phyloP scores from a whole-genome alignment of 2,888 invertebrate species.

The Sinelater perroti region DNA sequence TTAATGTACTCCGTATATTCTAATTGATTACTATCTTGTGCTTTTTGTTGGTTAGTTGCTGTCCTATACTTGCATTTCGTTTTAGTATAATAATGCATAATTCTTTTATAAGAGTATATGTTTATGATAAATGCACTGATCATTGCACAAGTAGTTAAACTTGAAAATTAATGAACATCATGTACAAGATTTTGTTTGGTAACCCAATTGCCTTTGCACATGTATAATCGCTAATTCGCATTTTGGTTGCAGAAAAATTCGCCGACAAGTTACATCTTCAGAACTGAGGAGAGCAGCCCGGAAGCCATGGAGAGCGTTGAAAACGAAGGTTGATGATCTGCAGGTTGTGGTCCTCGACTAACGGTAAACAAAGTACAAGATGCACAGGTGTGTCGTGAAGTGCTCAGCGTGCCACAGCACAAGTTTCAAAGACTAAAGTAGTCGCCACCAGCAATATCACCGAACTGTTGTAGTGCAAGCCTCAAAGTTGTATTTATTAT shows the following conservation, averaged over 20 bases:
- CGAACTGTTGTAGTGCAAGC: slow-evolving; percentile 29
- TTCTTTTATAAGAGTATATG: too few species aligned
- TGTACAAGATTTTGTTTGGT: too few species aligned
- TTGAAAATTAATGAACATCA: too few species aligned
- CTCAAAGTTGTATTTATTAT: slow-evolving; percentile 33
- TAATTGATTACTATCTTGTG: too few species aligned
- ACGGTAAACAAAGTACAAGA: slow-evolving; percentile 58
- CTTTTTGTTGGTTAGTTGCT: too few species aligned
- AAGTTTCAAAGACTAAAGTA: slow-evolving; percentile 37
- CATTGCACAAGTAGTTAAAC: too few species aligned
- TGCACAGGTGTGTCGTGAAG: slow-evolving; percentile 44
- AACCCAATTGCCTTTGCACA: too few species aligned
- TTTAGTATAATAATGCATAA: too few species aligned
- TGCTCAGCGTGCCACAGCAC: slow-evolving; percentile 52
- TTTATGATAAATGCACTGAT: too few species aligned
- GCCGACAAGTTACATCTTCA: slow-evolving; percentile 80
- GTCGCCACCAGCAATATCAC: slow-evolving; percentile 52
- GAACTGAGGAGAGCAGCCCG: slow-evolving; percentile 86
- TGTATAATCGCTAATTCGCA: too few species aligned
- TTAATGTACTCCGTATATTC: too few species aligned
- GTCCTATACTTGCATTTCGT: too few species aligned
- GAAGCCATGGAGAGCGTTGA: slow-evolving; percentile 80
- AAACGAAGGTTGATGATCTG: slow-evolving; percentile 63
- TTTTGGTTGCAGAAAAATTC: slow-evolving; percentile 73
- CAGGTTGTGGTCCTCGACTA: slow-evolving; percentile 80